Evolutionary conservation across 2,888 invertebrate species (phyloP), one percentile per base, ranked within the genome.

Genomic region (Synergus umbraculus): DNA sequence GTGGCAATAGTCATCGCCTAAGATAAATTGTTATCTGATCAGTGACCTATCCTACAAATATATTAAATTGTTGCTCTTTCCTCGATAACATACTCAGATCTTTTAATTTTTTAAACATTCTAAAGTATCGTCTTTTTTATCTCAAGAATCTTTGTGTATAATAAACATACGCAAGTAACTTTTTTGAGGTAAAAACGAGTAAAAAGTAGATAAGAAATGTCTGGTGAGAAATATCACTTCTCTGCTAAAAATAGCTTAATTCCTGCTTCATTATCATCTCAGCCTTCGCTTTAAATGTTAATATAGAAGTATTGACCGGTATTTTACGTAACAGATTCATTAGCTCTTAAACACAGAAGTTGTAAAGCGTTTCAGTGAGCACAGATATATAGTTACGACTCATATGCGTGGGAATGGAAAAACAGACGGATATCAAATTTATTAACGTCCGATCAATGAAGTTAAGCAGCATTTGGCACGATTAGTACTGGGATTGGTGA

Each of bases 311-410:
- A 49, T 73, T 73, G 73, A 73, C 73, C 73, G 73, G 73, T 73
- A 37, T 73, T 73, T 73, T 73, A 73, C 54, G 73, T 54, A 73
- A 73, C 73, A 54, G 37, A 13, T 41, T 73, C 54, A 73, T 73
- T 73, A 73, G n/a, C 29, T 29, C 7, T 54, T 49, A 69, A 69
- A 69, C 69, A 49, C 49, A 73, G n/a, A 44, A 49, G 49, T 3
- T 13, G 46, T 18, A 29, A 22, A 49, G 15, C 69, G 69, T 66
- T 66, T 43, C 44, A 43, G 69, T 73, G 73, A 37, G 29, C 29
- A 29, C 29, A 69, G n/a, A 29, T 69, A 54, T 54, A 29, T 10
- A 73, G 29, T 54, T 73, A 54, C 73, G 12, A 73, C 54, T 37
- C n/a, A 2, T 8, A 73, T 73, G 73, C 73, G 73, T 73, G 73